phyloP scores from a whole-genome alignment of 2,888 invertebrate species.

The Invenusta paracnida region DNA sequence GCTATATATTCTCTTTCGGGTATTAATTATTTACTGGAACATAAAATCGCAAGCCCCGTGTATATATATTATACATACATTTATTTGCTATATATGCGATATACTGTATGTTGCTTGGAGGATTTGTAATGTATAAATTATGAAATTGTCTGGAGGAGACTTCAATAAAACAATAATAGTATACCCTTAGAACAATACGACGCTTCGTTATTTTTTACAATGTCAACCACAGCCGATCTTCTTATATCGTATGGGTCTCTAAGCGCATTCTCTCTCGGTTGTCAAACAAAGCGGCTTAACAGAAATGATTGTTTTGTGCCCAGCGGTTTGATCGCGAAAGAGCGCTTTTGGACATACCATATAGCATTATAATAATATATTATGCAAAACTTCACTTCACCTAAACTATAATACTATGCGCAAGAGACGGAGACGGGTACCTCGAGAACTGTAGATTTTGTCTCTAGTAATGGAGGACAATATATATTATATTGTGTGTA shows the following conservation, averaged over 20 bases:
- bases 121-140: not conserved
- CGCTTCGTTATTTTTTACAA: slow-evolving; percentile 3
- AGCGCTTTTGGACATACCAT: not conserved
- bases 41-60: not conserved
- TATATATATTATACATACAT: too few species aligned
- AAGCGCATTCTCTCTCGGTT: too few species aligned
- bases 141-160: not conserved
- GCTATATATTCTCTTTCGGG: not conserved
- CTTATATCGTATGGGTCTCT: not conserved
- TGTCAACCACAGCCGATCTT: not conserved
- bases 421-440: not conserved
- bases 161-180: not conserved
- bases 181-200: not conserved
- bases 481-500: too few species aligned
- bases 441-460: not conserved
- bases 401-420: not conserved
- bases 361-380: too few species aligned
- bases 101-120: too few species aligned
- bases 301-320: slow-evolving; percentile 22
- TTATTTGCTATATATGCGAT: too few species aligned
- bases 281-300: slow-evolving; percentile 26
- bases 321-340: slow-evolving; percentile 10
- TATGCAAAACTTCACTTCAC: slow-evolving; percentile 8
- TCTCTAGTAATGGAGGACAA: not conserved
- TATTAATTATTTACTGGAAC: not conserved